phyloP scores from a whole-genome alignment of 2,797 vertebrate species.

The Galaxias olidus region DNA sequence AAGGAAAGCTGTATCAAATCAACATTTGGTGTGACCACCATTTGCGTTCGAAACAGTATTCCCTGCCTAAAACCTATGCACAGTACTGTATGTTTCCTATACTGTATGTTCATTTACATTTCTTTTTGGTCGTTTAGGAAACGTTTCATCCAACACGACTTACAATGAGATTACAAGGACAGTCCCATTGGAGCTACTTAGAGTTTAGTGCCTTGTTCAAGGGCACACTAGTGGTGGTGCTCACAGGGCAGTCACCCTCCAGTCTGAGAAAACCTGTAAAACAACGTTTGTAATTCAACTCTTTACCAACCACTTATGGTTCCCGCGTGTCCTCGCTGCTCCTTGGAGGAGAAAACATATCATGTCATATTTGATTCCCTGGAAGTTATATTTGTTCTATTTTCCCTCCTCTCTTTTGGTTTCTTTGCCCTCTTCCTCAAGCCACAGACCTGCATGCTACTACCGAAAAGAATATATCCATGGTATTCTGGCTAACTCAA shows the following conservation, averaged over 20 bases:
- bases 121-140: too few species aligned
- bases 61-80: too few species aligned
- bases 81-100: too few species aligned
- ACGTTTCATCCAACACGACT: too few species aligned
- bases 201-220: too few species aligned
- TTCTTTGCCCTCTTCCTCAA: constrained; percentile 4
- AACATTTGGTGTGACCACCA: too few species aligned
- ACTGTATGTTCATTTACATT: too few species aligned
- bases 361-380: constrained; percentile 13
- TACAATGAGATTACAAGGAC: too few species aligned
- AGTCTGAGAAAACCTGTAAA: background rate
- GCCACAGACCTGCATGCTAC: constrained; percentile 18
- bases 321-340: constrained; percentile 14
- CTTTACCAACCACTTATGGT: background rate
- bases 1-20: too few species aligned
- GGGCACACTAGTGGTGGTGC: too few species aligned
- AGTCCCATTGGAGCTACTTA: too few species aligned
- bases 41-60: too few species aligned
- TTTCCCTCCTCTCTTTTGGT: background rate
- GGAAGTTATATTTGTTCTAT: constrained; percentile 14
- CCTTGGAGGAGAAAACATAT: constrained; percentile 7
- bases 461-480: constrained; percentile 14
- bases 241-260: background rate
- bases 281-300: background rate
- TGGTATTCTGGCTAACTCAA: constrained; percentile 23